A percentile compares a stretch with the other conserved stretches of the same genome.
phyloP scores from a whole-genome alignment of 2,888 invertebrate genomes.

The Leucoma salicis region DNA sequence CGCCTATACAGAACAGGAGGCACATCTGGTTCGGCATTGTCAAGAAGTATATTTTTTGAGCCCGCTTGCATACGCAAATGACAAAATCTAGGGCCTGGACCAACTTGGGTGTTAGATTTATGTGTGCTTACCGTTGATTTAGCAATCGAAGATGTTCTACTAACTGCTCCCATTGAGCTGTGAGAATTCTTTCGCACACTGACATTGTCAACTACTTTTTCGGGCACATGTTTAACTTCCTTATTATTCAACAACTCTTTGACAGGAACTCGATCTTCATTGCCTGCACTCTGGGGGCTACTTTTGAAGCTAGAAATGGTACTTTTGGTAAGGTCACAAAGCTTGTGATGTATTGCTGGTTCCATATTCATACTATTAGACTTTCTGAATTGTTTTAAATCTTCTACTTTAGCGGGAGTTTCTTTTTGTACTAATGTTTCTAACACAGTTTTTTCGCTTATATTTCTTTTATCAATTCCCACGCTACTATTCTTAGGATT shows the following conservation, averaged over 20 bases:
- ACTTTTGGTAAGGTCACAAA: constrained; percentile 80
- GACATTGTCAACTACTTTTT: constrained; percentile 47
- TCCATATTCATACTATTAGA: constrained; percentile 60
- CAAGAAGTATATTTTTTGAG: constrained; percentile 90
- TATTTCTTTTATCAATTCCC: constrained; percentile 41
- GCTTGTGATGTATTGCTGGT: constrained; percentile 82
- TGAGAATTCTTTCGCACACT: constrained; percentile 65
- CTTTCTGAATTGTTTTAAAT: constrained; percentile 48
- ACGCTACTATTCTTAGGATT: constrained; percentile 40
- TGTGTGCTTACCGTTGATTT: constrained; percentile 78
- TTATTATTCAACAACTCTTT: constrained; percentile 50
- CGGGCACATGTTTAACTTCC: constrained; percentile 51
- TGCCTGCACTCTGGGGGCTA: constrained; percentile 57
- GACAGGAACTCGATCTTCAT: constrained; percentile 55
- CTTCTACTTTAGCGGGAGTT: constrained; percentile 42
- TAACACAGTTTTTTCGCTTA: constrained; percentile 41
- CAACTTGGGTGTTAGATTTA: constrained; percentile 73
- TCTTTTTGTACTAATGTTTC: constrained; percentile 44
- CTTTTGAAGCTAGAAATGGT: constrained; percentile 72
- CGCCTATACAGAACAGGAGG: constrained; percentile 88
- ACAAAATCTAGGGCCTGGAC: constrained; percentile 88
- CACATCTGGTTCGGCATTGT: constrained; percentile 88
- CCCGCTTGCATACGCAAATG: constrained; percentile 89
- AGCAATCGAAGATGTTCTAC: constrained; percentile 73
- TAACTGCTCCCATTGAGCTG: constrained; percentile 72